Evolutionary conservation across 2,888 invertebrate genomes (phyloP).

Genomic region (Sturmia bella): DNA sequence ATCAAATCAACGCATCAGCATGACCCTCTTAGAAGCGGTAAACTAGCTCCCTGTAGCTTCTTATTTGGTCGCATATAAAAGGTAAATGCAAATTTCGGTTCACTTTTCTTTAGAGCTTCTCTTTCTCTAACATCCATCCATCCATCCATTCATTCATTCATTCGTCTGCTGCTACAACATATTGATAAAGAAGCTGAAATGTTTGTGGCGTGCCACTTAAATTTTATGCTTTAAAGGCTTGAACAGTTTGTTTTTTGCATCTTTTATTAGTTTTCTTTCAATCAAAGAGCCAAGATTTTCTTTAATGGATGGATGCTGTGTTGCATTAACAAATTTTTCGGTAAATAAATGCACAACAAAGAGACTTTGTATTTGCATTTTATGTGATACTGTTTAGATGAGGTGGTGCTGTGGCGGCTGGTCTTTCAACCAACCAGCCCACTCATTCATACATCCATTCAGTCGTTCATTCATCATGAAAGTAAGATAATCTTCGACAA

Average conservation of each 20-base stretch:
- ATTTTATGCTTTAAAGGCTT: conserved; percentile 40
- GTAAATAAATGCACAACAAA: conserved; percentile 35
- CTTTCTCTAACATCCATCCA: conserved; percentile 20
- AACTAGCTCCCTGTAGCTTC: conserved; percentile 48
- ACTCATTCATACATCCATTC: background rate
- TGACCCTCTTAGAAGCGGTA: too few species aligned
- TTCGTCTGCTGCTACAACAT: background rate
- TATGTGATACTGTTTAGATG: background rate
- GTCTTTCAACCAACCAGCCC: conserved; percentile 38
- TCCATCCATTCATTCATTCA: conserved; percentile 13
- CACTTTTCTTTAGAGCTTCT: conserved; percentile 29
- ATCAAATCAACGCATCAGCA: too few species aligned
- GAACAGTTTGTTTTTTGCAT: background rate
- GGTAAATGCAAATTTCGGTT: conserved; percentile 34
- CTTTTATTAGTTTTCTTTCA: background rate
- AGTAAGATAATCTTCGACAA: conserved; percentile 45
- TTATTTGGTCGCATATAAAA: background rate
- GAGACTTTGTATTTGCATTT: conserved; percentile 36
- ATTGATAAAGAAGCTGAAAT: conserved; percentile 14
- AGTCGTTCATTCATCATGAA: conserved; percentile 27
- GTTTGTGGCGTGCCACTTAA: conserved; percentile 44
- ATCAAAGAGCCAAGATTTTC: conserved; percentile 33
- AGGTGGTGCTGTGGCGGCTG: conserved; percentile 15
- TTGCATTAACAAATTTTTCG: conserved; percentile 53
- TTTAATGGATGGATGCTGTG: conserved; percentile 56